These are phyloP conservation scores for Micrasema minimum DNA, from an alignment of 1,140 invertebrate species.

Conservation along the genomic window DNA sequence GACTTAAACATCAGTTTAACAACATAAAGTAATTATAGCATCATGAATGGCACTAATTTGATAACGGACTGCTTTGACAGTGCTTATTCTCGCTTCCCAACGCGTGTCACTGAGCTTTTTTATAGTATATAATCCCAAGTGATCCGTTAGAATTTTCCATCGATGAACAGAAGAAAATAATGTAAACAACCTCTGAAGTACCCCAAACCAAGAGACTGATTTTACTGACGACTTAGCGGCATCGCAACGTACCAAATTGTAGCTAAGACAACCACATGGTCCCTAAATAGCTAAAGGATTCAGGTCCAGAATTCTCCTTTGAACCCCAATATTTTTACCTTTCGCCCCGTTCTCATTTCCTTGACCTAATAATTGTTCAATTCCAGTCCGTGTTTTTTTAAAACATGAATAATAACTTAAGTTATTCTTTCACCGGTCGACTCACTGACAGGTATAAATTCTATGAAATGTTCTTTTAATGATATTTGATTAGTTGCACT, in stretches of 20 bases:
- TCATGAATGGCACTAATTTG: too few relatives aligned
- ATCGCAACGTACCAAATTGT: too few relatives aligned
- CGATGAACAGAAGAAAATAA: conserved; percentile 53
- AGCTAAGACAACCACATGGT: conserved; percentile 51
- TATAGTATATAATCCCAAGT: conserved; percentile 13
- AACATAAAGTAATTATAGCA: background rate
- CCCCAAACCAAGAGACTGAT: conserved; percentile 51
- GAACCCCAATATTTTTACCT: conserved; percentile 53
- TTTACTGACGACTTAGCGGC: conserved; percentile 13
- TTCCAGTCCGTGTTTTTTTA: conserved; percentile 1
- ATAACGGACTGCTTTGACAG: too few relatives aligned
- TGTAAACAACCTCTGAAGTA: conserved; percentile 53
- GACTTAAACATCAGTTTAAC: background rate
- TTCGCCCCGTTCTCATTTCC: conserved; percentile 50
- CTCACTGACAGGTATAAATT: conserved; percentile 51
- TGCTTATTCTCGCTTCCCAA: too few relatives aligned
- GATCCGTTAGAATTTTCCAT: conserved; percentile 54
- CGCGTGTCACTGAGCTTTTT: conserved; percentile 5
- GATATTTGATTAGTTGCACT: conserved; percentile 51
- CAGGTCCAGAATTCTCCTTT: conserved; percentile 38
- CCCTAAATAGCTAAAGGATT: conserved; percentile 3
- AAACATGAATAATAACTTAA: conserved; percentile 1
- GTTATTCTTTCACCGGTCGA: conserved; percentile 50
- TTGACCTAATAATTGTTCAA: background rate
- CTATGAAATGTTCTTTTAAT: conserved; percentile 54